These are phyloP conservation scores for Pao palembangensis DNA, from an alignment of 2,113 vertebrate genomes.

Conservation along the genomic window DNA sequence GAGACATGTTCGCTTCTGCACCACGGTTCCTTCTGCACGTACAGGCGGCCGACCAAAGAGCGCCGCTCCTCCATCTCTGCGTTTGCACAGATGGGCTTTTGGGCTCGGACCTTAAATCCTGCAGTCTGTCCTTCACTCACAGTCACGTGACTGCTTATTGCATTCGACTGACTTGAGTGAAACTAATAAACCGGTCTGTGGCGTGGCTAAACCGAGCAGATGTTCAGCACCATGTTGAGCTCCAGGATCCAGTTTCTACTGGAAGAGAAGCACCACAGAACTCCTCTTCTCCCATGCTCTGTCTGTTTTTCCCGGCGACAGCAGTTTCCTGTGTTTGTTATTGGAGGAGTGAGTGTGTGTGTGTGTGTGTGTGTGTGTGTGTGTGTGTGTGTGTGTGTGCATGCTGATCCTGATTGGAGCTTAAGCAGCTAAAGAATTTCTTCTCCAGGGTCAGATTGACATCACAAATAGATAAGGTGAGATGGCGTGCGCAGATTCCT, in stretches of 20 bases:
- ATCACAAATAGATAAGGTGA: not conserved
- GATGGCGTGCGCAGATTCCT: constrained; percentile 1
- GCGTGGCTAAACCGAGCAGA: constrained; percentile 40
- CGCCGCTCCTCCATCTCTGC: too few species aligned
- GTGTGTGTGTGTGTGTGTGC: too few species aligned
- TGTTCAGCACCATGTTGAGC: constrained; percentile 27
- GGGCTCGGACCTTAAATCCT: constrained; percentile 22
- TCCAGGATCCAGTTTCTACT: constrained; percentile 14
- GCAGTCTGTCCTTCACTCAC: not conserved
- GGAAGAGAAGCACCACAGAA: constrained; percentile 1
- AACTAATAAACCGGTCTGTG: constrained; percentile 20
- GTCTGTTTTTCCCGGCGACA: constrained; percentile 47
- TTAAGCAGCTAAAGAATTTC: constrained; percentile 17
- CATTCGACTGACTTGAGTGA: constrained; percentile 18
- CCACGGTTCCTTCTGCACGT: constrained; percentile 21
- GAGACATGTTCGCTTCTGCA: constrained; percentile 46
- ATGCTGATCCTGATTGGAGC: too few species aligned
- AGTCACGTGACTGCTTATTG: constrained; percentile 4
- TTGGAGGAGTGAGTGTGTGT: constrained; percentile 38
- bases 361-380: not conserved
- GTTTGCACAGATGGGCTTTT: constrained; percentile 17
- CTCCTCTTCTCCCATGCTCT: constrained; percentile 36
- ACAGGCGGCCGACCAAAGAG: not conserved
- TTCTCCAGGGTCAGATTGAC: constrained; percentile 2
- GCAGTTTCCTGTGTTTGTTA: constrained; percentile 76